These are phyloP conservation scores for Rostratula benghalensis DNA, from an alignment of 2,113 vertebrate genomes.

Conservation along the genomic window DNA sequence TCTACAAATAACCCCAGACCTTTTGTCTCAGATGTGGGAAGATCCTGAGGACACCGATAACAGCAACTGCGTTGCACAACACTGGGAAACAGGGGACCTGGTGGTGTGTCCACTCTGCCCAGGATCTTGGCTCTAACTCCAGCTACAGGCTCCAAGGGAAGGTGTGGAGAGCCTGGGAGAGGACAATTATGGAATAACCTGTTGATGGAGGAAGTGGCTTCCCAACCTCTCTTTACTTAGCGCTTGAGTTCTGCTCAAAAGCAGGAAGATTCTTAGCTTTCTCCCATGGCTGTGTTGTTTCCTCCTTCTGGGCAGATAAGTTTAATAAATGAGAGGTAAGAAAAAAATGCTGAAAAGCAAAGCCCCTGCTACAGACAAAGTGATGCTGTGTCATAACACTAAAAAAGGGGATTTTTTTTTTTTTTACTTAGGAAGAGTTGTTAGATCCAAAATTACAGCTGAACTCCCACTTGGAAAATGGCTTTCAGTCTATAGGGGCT, in stretches of 20 bases:
- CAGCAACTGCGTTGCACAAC: background rate
- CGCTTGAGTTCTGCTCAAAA: background rate
- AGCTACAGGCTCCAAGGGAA: slow-evolving; percentile 31
- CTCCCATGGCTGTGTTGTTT: background rate
- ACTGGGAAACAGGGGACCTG: background rate
- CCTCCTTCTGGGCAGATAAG: slow-evolving; percentile 28
- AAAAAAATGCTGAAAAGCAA: slow-evolving; percentile 23
- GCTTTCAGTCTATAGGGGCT: background rate
- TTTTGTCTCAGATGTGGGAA: slow-evolving; percentile 53
- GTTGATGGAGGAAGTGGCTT: slow-evolving; percentile 56
- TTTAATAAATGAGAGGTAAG: slow-evolving; percentile 41
- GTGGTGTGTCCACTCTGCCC: background rate
- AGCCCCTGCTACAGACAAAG: background rate
- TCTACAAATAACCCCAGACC: slow-evolving; percentile 66
- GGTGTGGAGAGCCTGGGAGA: slow-evolving; percentile 12
- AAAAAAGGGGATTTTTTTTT: slow-evolving; percentile 9
- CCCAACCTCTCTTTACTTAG: slow-evolving; percentile 7
- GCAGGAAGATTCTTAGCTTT: slow-evolving; percentile 18
- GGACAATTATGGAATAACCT: slow-evolving; percentile 62
- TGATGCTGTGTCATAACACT: background rate
- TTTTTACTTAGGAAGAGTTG: slow-evolving; percentile 19
- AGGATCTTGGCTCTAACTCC: background rate
- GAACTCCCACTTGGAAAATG: slow-evolving; percentile 1
- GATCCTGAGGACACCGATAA: slow-evolving; percentile 22
- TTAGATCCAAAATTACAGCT: slow-evolving; percentile 10